Evolutionary conservation across 2,888 invertebrate species (phyloP).

Genomic region (Apeira syringaria): DNA sequence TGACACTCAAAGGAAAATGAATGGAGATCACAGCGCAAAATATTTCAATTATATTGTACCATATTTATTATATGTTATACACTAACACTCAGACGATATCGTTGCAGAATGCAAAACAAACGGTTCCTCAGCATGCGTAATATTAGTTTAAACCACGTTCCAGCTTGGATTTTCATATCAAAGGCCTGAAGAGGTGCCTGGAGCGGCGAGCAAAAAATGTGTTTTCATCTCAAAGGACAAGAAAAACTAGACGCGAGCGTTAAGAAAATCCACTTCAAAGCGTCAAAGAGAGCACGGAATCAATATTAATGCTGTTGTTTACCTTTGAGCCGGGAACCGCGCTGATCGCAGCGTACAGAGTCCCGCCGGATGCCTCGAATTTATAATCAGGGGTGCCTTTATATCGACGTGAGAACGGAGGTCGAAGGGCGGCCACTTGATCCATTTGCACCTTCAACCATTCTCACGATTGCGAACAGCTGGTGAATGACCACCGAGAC

Average conservation of each 20-base stretch:
- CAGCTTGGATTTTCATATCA: slow-evolving; percentile 56
- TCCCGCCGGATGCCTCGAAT: slow-evolving; percentile 67
- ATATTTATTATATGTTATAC: too few relatives aligned
- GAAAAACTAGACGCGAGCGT: slow-evolving; percentile 58
- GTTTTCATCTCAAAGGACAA: slow-evolving; percentile 50
- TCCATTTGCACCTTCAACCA: slow-evolving; percentile 70
- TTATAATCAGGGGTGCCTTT: slow-evolving; percentile 75
- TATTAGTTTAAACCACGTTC: slow-evolving; percentile 23
- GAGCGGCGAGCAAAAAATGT: slow-evolving; percentile 15
- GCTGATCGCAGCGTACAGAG: slow-evolving; percentile 50
- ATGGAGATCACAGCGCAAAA: slow-evolving; percentile 30
- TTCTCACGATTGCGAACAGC: slow-evolving; percentile 75
- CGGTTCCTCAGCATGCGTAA: slow-evolving; percentile 12
- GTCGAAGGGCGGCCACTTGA: slow-evolving; percentile 75
- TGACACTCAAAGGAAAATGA: slow-evolving; percentile 39
- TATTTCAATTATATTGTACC: slow-evolving; percentile 1
- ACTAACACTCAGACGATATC: too few relatives aligned
- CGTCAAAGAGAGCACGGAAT: slow-evolving; percentile 70
- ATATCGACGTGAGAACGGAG: slow-evolving; percentile 71
- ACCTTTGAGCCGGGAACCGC: slow-evolving; percentile 67
- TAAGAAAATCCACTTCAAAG: slow-evolving; percentile 68
- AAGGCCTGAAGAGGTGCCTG: slow-evolving; percentile 37
- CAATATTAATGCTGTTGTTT: slow-evolving; percentile 80
- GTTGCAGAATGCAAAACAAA: slow-evolving; percentile 22
- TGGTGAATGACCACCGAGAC: slow-evolving; percentile 61